Evolutionary conservation across 1,140 invertebrate species (phyloP).

Genomic region (Caenorhabditis inopinata): DNA sequence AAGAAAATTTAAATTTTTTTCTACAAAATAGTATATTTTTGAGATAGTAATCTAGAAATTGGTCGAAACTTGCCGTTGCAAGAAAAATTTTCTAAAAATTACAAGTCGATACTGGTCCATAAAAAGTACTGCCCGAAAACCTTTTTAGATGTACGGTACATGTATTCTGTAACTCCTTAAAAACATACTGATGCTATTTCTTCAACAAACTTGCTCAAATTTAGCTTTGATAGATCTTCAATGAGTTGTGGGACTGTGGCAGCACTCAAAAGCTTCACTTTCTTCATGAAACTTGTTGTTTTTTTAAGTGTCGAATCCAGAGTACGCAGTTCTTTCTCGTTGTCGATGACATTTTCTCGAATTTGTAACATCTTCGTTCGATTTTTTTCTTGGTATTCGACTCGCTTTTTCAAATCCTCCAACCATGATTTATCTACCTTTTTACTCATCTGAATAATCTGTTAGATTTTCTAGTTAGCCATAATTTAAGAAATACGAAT

Average conservation of each 20-base stretch:
- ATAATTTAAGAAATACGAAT: no score
- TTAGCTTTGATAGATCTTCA: slow-evolving; percentile 42
- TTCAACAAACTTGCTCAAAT: slow-evolving; percentile 49
- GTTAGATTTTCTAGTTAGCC: no score
- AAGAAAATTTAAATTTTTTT: no score
- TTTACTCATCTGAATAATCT: not conserved
- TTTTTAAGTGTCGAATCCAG: slow-evolving; percentile 50
- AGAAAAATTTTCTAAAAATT: no score
- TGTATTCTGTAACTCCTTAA: slow-evolving; percentile 42
- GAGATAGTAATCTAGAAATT: no score
- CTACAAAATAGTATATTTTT: no score
- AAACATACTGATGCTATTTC: slow-evolving; percentile 41
- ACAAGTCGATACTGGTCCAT: no score
- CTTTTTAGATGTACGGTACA: no score
- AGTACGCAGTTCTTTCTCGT: slow-evolving; percentile 12
- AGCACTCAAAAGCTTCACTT: slow-evolving; percentile 34
- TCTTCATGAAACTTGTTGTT: slow-evolving; percentile 53
- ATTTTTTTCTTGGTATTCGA: slow-evolving; percentile 16
- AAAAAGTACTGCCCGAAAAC: no score
- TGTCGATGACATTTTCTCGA: not conserved
- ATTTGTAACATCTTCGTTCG: not conserved
- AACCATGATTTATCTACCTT: not conserved
- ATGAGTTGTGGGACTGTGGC: slow-evolving; percentile 23
- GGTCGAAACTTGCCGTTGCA: no score
- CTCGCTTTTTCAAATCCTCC: not conserved